phyloP scores from a whole-genome alignment of 1,140 invertebrate species.

The Cotesia chilonis region DNA sequence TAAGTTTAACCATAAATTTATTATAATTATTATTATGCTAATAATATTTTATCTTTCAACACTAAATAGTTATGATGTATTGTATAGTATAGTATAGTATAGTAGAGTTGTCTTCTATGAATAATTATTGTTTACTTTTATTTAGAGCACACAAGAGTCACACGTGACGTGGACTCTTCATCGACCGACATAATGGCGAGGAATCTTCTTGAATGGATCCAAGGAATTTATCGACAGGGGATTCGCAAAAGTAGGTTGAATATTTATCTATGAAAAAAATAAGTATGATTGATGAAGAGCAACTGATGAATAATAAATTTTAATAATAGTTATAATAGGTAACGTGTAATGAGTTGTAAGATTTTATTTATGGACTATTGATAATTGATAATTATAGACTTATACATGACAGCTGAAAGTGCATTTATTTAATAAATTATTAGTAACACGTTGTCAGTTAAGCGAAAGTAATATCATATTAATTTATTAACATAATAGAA shows the following conservation, averaged over 20 bases:
- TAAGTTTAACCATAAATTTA: neutral
- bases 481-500: neutral
- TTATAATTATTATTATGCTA: slow-evolving; percentile 3
- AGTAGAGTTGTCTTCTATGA: neutral
- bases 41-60: neutral
- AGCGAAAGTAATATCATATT: slow-evolving; percentile 13
- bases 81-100: no score
- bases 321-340: no score
- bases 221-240: slow-evolving; percentile 73
- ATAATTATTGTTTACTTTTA: slow-evolving; percentile 22
- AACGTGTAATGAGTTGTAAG: no score
- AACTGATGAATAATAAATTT: no score
- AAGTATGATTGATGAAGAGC: neutral
- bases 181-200: slow-evolving; percentile 74
- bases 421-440: neutral
- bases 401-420: neutral
- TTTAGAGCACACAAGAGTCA: slow-evolving; percentile 50
- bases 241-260: slow-evolving; percentile 71
- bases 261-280: neutral
- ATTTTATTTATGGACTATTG: no score
- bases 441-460: neutral
- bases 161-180: slow-evolving; percentile 45
- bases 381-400: slow-evolving; percentile 9
- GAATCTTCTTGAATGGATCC: slow-evolving; percentile 77
- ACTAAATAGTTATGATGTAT: no score